Evolutionary conservation across 2,113 vertebrate species (phyloP), one percentile per base, ranked within the genome.

Genomic region (Channa maculata): DNA sequence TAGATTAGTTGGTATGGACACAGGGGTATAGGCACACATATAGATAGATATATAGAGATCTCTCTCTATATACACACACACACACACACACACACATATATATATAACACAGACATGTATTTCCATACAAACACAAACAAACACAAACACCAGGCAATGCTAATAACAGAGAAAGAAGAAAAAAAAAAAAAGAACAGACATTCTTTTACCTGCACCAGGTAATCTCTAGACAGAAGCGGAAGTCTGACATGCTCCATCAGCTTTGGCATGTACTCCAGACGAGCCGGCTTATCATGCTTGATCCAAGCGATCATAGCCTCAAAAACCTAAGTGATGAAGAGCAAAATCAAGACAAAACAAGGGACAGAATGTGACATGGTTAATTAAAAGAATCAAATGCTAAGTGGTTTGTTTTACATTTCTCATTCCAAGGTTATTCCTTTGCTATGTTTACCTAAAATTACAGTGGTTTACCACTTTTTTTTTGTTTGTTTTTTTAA

Each of bases 281-380:
- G 97, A 39, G 95, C 92, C 2, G 96, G 95, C 78, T 97, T 95
- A 82, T 99, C 96, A 0, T 97, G 94, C 90, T 98, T 99, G 88
- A 99, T 98, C 97, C 97, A 99, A 2, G 95, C 85, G 77, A 99
- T 95, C 92, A 99, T 97, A 0, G 97, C 96, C 91, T 99, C 97
- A 86, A 99, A 99, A 33, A 99, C 97, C 97, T 99, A 51, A 71
- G 37, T 65, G 11, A 71, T 0, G 11, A 38, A 77, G n/a, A 9
- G 53, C 0, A 13, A 39, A 36, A 10, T 9, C n/a, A 55, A 8
- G 58, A 46, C 41, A 57, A 14, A 38, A 49, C 0, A 3, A 37
- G n/a, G 13, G 2, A 45, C 14, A n/a, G 8, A 52, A 14, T 5
- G 33, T 5, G 10, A n/a, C 6, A 2, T 5, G n/a, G 2, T 37